phyloP scores from a whole-genome alignment of 2,113 vertebrate genomes.

The Lycaon pictus region DNA sequence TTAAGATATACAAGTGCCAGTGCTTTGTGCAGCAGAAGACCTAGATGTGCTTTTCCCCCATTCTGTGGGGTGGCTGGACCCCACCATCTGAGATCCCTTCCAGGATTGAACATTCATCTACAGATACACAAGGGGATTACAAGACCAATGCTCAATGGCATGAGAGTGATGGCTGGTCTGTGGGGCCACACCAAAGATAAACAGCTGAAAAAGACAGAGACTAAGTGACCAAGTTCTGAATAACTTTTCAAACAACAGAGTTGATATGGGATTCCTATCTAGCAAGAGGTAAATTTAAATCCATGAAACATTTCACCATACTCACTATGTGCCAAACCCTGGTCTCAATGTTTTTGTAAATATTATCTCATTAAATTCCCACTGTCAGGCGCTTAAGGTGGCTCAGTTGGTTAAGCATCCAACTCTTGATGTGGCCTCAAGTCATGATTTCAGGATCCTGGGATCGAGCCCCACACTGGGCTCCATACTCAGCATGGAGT shows the following conservation, averaged over 20 bases:
- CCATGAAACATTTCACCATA: neutral
- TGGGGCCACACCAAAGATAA: neutral
- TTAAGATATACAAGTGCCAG: neutral
- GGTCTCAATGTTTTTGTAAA: neutral
- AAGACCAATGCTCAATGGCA: neutral
- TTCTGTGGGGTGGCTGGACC: neutral
- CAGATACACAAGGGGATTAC: neutral
- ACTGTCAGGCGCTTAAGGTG: neutral
- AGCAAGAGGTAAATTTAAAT: neutral
- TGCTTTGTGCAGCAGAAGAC: neutral
- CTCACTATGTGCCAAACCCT: neutral
- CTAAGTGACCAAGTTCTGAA: neutral
- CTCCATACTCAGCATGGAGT: neutral
- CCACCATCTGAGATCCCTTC: neutral
- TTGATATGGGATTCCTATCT: neutral
- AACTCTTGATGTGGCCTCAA: neutral
- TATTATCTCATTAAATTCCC: conserved; percentile 17
- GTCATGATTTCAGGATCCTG: neutral
- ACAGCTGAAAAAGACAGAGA: neutral
- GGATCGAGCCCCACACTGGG: neutral
- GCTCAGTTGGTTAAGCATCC: neutral
- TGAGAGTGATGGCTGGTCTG: neutral
- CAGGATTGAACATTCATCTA: neutral
- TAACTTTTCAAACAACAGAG: neutral
- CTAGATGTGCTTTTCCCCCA: neutral